A percentile compares a stretch with the other conserved stretches of the same genome.
These are phyloP conservation scores for Mystacides longicornis DNA, from an alignment of 2,888 invertebrate genomes.

Conservation along the genomic window DNA sequence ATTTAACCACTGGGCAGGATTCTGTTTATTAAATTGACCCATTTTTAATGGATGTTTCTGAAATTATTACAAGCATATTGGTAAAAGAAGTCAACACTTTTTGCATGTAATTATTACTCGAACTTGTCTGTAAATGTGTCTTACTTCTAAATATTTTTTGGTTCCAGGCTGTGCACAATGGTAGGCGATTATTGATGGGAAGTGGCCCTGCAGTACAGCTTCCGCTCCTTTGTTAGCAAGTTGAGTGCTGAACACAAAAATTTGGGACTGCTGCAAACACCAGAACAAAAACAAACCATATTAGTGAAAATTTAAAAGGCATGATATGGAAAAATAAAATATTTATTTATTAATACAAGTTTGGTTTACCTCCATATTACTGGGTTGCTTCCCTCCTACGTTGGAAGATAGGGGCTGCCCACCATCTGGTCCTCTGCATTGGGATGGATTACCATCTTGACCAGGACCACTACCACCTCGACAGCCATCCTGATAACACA, in stretches of 20 bases:
- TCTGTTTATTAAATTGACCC: slow-evolving; percentile 78
- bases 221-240: slow-evolving; percentile 94
- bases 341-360: neutral
- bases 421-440: slow-evolving; percentile 45
- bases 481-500: slow-evolving; percentile 23
- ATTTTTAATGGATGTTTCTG: slow-evolving; percentile 87
- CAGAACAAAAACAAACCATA: neutral
- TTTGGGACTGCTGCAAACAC: slow-evolving; percentile 93
- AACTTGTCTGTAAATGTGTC: too few species aligned
- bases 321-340: neutral
- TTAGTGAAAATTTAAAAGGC: neutral
- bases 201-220: slow-evolving; percentile 81
- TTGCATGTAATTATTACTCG: too few species aligned
- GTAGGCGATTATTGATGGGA: slow-evolving; percentile 86
- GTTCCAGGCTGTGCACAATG: slow-evolving; percentile 94
- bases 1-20: slow-evolving; percentile 73
- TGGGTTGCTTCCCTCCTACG: slow-evolving; percentile 67
- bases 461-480: slow-evolving; percentile 46
- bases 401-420: slow-evolving; percentile 70
- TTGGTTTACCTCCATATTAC: slow-evolving; percentile 64
- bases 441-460: slow-evolving; percentile 43
- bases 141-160: slow-evolving; percentile 86
- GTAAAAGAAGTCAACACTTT: too few species aligned
- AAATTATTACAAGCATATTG: slow-evolving; percentile 38
- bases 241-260: slow-evolving; percentile 93